Evolutionary conservation across 2,888 invertebrate genomes (phyloP), one percentile per base, ranked within the genome.

Genomic region (Trachelus troglodyta): DNA sequence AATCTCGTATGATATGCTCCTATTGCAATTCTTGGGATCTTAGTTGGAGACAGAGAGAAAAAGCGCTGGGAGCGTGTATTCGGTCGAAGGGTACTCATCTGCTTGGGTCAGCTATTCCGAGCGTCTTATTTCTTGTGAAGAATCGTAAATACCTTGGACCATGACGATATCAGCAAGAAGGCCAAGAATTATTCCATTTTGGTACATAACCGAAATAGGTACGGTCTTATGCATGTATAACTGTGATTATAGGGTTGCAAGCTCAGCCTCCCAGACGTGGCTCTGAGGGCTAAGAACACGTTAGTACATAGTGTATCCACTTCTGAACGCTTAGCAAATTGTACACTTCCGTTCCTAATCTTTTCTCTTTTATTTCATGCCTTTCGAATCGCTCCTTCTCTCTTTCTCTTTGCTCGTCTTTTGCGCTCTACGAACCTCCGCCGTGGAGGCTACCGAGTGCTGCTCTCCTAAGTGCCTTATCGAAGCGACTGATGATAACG

Each of bases 401-500:
- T 15, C 71, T 33, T 71, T 71, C 71, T 71, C 71, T 31, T 33
- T 33, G 71, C 23, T 31, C 31, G 9, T 35, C 9, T 12, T 71
- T 71, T 15, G 71, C 11, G 71, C 33, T 71, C 71, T 9, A 30
- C 31, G 71, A 4, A 6, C 71, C 71, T 33, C 71, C 30, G 71
- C 11, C 31, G 71, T 3, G 40, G 40, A 33, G 31, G 71, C 71
- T 71, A 33, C 71, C 71, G 71, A 33, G 33, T 33, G 31, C 71
- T 30, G 71, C 71, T 69, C 37, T 34, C 37, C 33, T 33, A 78
- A 76, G 79, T 76, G 76, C 37, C 74, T 79, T 76, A 79, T 75
- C 75, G 71, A 80, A 77, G 74, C 69, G 75, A 77, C 77, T 79
- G 79, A 77, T 68, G 74, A 76, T 79, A 77, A 76, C 75, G 75